Conservation (phyloP, 2,113 vertebrate genomes). For the Lanius ludovicianus region DNA sequence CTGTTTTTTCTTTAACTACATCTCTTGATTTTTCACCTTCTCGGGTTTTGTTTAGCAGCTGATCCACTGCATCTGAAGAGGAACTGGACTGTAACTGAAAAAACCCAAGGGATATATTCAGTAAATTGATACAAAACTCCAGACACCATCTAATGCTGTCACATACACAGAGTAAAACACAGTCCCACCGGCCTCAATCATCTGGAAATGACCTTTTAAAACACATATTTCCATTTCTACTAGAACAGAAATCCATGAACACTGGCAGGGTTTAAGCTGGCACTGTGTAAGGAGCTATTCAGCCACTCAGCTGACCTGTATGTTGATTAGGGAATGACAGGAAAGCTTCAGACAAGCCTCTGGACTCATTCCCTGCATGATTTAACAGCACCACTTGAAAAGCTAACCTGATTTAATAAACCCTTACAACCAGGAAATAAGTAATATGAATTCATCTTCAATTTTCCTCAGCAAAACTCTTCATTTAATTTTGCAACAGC, state of each 20-base stretch:
- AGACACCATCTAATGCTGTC: neutral
- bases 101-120: constrained; percentile 28
- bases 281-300: neutral
- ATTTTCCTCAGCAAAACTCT: neutral
- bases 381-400: neutral
- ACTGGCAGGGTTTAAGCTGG: neutral
- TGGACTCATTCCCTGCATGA: neutral
- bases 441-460: neutral
- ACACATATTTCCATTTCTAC: neutral
- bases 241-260: neutral
- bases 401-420: constrained; percentile 31
- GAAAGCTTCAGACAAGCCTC: neutral
- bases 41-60: constrained; percentile 87
- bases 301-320: neutral
- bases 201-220: neutral
- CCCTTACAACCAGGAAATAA: neutral
- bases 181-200: neutral
- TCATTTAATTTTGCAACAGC: constrained; percentile 9
- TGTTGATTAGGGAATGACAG: neutral
- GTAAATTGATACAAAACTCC: neutral
- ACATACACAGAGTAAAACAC: neutral
- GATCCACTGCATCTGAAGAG: constrained; percentile 87
- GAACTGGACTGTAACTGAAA: constrained; percentile 93
- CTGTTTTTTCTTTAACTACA: constrained; percentile 85
- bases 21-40: constrained; percentile 93